Conservation (phyloP, 2,113 vertebrate species). For the Lophochroa leadbeateri region DNA sequence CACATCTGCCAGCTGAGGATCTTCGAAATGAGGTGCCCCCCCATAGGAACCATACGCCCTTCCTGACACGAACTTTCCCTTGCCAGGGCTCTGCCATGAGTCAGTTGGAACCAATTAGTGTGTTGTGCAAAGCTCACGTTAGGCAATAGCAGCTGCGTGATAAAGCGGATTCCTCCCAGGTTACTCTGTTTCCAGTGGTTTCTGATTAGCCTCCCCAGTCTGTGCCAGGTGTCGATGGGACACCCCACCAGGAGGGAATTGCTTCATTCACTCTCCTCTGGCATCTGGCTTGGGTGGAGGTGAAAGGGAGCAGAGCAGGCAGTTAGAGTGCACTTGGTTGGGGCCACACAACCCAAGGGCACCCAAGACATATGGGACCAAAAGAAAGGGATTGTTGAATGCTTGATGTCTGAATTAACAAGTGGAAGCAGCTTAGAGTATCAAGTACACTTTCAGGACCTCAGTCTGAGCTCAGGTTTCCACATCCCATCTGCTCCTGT, state of each 20-base stretch:
- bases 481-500: neutral
- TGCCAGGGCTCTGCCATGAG: neutral
- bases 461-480: neutral
- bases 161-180: slow-evolving; percentile 29
- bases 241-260: neutral
- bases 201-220: neutral
- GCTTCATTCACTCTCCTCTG: neutral
- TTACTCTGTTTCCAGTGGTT: neutral
- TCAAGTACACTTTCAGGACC: neutral
- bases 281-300: neutral
- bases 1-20: neutral
- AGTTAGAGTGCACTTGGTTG: neutral
- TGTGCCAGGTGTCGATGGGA: fast-evolving
- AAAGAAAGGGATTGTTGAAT: fast-evolving
- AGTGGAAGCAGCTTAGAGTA: neutral
- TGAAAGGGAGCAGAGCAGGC: neutral
- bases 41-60: neutral
- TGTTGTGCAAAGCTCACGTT: slow-evolving; percentile 35
- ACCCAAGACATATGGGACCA: neutral
- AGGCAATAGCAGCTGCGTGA: slow-evolving; percentile 39
- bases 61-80: neutral
- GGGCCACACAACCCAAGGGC: neutral
- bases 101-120: slow-evolving; percentile 30
- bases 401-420: neutral
- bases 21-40: neutral